Conservation (phyloP, 2,797 vertebrate genomes). For the Phrynocephalus vlangalii region DNA sequence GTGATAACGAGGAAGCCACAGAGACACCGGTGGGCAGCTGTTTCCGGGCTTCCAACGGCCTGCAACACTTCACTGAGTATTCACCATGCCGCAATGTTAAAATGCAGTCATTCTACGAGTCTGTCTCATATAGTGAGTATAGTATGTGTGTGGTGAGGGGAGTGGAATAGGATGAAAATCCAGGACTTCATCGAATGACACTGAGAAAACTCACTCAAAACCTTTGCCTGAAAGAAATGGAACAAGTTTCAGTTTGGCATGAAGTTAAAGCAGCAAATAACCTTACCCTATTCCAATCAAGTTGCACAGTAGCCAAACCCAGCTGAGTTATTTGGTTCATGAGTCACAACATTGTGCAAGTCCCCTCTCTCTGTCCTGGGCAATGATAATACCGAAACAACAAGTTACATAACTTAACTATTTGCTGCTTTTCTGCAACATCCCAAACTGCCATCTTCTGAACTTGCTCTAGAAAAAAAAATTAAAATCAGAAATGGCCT, state of each 20-base stretch:
- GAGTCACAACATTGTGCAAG: not conserved
- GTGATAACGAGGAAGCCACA: not conserved
- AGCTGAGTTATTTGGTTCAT: not conserved
- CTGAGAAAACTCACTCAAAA: not conserved
- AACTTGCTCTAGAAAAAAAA: not conserved
- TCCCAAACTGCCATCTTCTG: not conserved
- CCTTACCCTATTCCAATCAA: not conserved
- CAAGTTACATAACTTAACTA: not conserved
- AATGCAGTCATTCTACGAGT: not conserved
- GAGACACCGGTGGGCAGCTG: constrained; percentile 30
- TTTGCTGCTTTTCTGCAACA: not conserved
- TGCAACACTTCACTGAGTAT: constrained; percentile 1
- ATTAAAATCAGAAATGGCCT: not conserved
- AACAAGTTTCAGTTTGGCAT: not conserved
- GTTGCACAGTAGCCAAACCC: not conserved
- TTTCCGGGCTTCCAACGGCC: not conserved
- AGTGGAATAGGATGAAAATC: not conserved
- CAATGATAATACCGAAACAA: not conserved
- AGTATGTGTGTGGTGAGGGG: not conserved
- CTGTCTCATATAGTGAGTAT: not conserved
- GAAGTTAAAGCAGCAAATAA: not conserved
- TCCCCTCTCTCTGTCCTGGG: not conserved
- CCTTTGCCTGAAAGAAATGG: not conserved
- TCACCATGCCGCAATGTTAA: not conserved
- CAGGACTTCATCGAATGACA: not conserved